phyloP scores from a whole-genome alignment of 2,888 invertebrate species.

The Zootermopsis nevadensis region DNA sequence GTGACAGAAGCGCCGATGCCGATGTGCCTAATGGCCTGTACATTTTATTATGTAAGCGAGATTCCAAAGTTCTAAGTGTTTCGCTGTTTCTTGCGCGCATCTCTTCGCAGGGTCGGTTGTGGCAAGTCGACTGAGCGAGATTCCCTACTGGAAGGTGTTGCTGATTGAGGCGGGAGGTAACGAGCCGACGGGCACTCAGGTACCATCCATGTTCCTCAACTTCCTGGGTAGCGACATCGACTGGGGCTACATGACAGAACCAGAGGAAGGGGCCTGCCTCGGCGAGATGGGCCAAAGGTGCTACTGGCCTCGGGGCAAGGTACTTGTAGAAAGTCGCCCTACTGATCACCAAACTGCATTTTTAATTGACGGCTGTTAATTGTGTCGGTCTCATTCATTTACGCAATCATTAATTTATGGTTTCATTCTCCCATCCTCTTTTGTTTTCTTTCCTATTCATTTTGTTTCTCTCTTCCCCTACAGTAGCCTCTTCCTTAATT shows the following conservation, averaged over 20 bases:
- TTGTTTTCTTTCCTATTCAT: too few relatives aligned
- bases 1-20: too few relatives aligned
- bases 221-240: conserved; percentile 88
- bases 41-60: too few relatives aligned
- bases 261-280: conserved; percentile 82
- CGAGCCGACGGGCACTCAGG: conserved; percentile 88
- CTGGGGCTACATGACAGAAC: conserved; percentile 88
- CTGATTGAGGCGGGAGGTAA: conserved; percentile 84
- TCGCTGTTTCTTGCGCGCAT: too few relatives aligned
- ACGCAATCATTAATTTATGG: too few relatives aligned
- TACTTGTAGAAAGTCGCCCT: conserved; percentile 57
- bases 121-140: conserved; percentile 76
- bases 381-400: background rate
- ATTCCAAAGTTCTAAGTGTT: too few relatives aligned
- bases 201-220: conserved; percentile 90
- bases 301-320: conserved; percentile 89
- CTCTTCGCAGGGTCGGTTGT: conserved; percentile 74
- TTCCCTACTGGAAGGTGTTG: conserved; percentile 78
- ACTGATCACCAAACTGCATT: background rate
- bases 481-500: too few relatives aligned
- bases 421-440: background rate
- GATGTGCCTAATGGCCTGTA: too few relatives aligned
- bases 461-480: too few relatives aligned
- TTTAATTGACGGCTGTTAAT: background rate
- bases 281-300: conserved; percentile 77